These are phyloP conservation scores for Sinonovacula constricta DNA, from an alignment of 1,140 invertebrate species.

Conservation along the genomic window DNA sequence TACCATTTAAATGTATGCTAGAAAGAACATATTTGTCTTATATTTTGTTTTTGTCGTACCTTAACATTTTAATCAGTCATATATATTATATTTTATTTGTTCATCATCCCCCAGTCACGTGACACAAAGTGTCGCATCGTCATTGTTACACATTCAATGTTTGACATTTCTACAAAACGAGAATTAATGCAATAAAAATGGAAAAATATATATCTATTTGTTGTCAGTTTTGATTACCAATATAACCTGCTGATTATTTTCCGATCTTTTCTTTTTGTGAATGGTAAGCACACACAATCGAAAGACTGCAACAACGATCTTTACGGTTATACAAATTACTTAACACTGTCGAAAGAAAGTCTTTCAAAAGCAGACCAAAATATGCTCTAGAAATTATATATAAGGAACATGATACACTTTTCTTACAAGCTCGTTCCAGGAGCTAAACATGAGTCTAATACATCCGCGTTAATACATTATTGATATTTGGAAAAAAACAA, in stretches of 20 bases:
- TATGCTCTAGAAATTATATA: not conserved
- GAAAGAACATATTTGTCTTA: not conserved
- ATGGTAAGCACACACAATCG: no score
- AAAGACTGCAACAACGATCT: no score
- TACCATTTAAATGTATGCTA: not conserved
- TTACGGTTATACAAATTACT: no score
- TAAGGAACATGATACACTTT: not conserved
- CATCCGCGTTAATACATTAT: no score
- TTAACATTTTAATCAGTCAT: no score
- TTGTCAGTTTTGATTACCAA: no score
- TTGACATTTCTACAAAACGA: conserved; percentile 1
- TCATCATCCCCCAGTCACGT: not conserved
- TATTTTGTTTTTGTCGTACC: not conserved
- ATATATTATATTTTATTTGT: not conserved
- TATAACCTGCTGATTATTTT: no score
- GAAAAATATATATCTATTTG: not conserved
- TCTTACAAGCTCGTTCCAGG: no score
- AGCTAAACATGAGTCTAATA: no score
- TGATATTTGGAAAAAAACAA: no score
- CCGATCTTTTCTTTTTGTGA: no score
- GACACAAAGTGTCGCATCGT: not conserved
- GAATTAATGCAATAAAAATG: not conserved
- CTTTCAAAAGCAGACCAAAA: not conserved
- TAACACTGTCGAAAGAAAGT: no score
- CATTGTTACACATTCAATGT: not conserved